Base-by-base conservation (phyloP, 2,888 invertebrate species). In the Bursaphelenchus okinawaensis region DNA sequence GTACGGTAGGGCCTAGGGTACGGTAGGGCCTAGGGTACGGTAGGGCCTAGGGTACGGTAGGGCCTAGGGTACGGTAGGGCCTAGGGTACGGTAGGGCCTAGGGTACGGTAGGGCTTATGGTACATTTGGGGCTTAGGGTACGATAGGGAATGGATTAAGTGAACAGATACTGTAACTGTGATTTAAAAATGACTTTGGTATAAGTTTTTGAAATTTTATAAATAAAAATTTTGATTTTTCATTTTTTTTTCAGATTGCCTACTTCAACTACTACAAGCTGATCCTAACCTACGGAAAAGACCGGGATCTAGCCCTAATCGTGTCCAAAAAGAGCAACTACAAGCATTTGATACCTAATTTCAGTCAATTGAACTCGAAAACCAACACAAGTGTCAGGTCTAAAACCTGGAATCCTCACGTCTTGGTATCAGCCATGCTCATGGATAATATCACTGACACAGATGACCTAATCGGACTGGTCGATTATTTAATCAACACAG, bases 401-500 rank as follows among this genome's bases (percentile, higher is more conserved):
- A n/a, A 40, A 12, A 12, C 16, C 6, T 40, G 40, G 40, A 40
- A 40, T 40, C 40, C 40, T 1, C 40, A 40, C n/a, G 40, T 40
- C 2, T n/a, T 40, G 40, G 40, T 40, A 12, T 16, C 16, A 12
- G 2, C 3, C 3, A 12, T 40, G 40, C n/a, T 40, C 12, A 40
- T 6, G 40, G 40, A 40, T 12, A 12, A n/a, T 40, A 16, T 40
- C 16, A 40, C 12, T 16, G 40, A 40, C 3, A 16, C 40, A 19
- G 56, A 56, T 56, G n/a, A n/a, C 26, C 19, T 56, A 9, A 22
- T 24, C 2, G 26, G n/a, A n/a, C n/a, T 56, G 19, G 56, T 56
- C 3, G 26, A 56, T 27, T 56, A 56, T 27, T n/a, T 56, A 16
- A n/a, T 56, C 26, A 56, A 56, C 6, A 56, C 56, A n/a, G 56